A percentile compares a stretch with the other conserved stretches of the same genome.
phyloP scores from a whole-genome alignment of 2,797 vertebrate genomes.

The Helicolenus hilgendorfi region DNA sequence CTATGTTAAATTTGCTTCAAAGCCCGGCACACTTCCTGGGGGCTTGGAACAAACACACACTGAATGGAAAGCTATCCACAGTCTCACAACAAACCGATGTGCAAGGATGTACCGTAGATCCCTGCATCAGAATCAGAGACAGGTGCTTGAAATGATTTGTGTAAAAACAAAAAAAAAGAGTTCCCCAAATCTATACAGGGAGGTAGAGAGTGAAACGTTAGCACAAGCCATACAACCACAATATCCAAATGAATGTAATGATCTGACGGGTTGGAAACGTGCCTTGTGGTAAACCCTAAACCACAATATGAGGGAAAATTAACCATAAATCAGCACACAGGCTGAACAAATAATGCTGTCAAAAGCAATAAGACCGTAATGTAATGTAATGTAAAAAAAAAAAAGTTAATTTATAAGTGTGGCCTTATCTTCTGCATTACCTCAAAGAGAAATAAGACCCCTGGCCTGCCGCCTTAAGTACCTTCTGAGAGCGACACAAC shows the following conservation, averaged over 20 bases:
- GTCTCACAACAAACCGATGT: background rate
- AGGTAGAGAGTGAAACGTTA: background rate
- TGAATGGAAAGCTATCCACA: background rate
- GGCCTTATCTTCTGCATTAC: background rate
- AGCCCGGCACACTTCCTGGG: too few species aligned
- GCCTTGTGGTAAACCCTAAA: conserved; percentile 45
- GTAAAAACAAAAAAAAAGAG: background rate
- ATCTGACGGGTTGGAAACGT: conserved; percentile 15
- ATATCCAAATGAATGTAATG: background rate
- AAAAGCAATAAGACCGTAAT: background rate
- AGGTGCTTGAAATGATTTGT: background rate
- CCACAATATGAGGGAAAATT: conserved; percentile 34
- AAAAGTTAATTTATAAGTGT: background rate
- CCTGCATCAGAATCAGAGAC: background rate
- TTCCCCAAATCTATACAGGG: background rate
- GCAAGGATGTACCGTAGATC: background rate
- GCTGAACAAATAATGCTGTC: conserved; percentile 4
- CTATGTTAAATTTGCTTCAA: too few species aligned
- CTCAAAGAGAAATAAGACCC: conserved; percentile 18
- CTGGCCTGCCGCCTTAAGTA: conserved; percentile 15
- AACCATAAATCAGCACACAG: conserved; percentile 21
- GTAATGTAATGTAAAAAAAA: background rate
- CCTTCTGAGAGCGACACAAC: conserved; percentile 19
- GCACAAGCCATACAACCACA: background rate
- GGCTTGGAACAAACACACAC: background rate